Evolutionary conservation across 92 coral and sea anemone genomes (phyloP).

Genomic region (Bergia puertoricense): DNA sequence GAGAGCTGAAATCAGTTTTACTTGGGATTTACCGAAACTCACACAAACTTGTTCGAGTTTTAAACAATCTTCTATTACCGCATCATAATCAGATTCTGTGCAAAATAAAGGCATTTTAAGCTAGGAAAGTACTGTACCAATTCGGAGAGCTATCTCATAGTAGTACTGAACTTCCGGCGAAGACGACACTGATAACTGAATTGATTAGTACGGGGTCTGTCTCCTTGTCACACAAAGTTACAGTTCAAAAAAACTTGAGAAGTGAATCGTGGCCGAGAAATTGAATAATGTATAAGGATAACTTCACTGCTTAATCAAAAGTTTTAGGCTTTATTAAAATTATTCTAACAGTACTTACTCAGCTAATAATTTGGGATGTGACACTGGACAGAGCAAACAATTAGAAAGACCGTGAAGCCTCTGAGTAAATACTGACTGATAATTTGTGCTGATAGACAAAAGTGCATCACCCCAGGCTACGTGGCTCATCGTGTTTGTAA

Average conservation of each 20-base stretch:
- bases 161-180: conserved; percentile 20
- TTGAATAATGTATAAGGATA: not conserved
- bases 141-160: not conserved
- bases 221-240: not conserved
- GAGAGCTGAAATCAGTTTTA: not conserved
- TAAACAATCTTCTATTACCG: too few species aligned
- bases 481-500: conserved; percentile 28
- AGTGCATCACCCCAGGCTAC: conserved; percentile 31
- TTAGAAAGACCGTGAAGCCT: not conserved
- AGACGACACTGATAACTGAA: not conserved
- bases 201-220: not conserved
- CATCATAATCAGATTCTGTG: not conserved
- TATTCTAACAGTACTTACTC: not conserved
- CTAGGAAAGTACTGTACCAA: not conserved
- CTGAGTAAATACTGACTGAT: conserved; percentile 21
- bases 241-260: not conserved
- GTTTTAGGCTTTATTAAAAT: not conserved
- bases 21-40: not conserved
- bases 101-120: not conserved
- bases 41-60: not conserved
- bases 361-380: not conserved
- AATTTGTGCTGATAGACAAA: conserved; percentile 18
- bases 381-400: not conserved
- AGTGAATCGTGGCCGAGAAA: not conserved
- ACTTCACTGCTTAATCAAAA: not conserved